These are phyloP conservation scores for Papilio aristodemus DNA, from an alignment of 1,140 invertebrate genomes.

Conservation along the genomic window DNA sequence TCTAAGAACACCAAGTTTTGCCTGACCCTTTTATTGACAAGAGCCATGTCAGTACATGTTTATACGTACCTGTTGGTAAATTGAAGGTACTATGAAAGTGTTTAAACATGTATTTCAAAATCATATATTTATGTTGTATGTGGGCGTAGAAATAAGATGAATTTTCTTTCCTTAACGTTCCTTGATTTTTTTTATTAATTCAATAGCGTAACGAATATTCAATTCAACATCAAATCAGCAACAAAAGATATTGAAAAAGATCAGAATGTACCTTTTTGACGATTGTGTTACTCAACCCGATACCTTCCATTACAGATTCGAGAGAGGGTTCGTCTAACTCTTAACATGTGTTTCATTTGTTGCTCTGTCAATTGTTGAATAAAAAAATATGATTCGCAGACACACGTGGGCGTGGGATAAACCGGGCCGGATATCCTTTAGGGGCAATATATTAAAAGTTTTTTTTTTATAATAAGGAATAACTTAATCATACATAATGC, in stretches of 20 bases:
- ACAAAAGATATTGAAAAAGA: background rate
- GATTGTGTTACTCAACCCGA: background rate
- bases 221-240: background rate
- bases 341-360: background rate
- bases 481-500: background rate
- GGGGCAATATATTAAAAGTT: background rate
- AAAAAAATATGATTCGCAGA: slow-evolving; percentile 10
- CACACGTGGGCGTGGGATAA: slow-evolving; percentile 14
- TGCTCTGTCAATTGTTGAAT: background rate
- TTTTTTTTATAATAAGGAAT: slow-evolving; percentile 5
- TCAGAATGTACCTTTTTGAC: background rate
- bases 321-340: slow-evolving; percentile 4
- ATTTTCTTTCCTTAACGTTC: background rate
- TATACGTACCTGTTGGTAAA: too few species aligned
- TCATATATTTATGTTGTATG: too few species aligned
- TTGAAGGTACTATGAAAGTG: too few species aligned
- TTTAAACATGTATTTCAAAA: too few species aligned
- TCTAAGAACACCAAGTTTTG: too few species aligned
- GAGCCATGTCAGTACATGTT: too few species aligned
- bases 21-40: too few species aligned
- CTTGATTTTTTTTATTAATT: background rate
- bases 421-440: slow-evolving; percentile 19
- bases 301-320: background rate
- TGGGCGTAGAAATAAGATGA: background rate
- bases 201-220: background rate